Evolutionary conservation across 1,140 invertebrate species (phyloP).

Genomic region (Cotesia glomerata): DNA sequence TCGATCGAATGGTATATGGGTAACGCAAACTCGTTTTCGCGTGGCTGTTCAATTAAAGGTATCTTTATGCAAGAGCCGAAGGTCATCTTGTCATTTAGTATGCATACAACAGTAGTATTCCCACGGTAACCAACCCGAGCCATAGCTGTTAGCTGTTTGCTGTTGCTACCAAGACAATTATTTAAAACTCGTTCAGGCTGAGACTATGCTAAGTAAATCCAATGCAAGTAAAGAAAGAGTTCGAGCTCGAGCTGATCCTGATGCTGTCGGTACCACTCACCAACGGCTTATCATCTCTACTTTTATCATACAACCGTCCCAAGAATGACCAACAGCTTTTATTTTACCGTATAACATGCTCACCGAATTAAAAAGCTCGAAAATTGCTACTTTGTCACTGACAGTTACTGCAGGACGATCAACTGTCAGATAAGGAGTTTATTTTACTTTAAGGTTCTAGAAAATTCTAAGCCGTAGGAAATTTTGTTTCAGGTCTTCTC

Average conservation of each 20-base stretch:
- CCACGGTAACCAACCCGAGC: constrained; percentile 49
- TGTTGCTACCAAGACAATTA: not conserved
- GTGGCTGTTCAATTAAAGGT: constrained; percentile 60
- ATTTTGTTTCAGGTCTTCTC: no score
- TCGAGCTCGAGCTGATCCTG: constrained; percentile 14
- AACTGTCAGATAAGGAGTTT: no score
- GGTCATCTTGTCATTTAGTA: constrained; percentile 61
- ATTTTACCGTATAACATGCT: no score
- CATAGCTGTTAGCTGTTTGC: no score
- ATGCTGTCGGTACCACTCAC: no score
- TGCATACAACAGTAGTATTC: constrained; percentile 56
- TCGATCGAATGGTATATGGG: constrained; percentile 39
- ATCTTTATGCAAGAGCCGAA: constrained; percentile 62
- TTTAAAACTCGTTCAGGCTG: not conserved
- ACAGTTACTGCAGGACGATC: not conserved
- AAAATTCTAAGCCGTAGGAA: no score
- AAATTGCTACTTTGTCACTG: not conserved
- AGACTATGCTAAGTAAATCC: not conserved
- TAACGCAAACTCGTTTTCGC: constrained; percentile 56
- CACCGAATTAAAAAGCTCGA: no score
- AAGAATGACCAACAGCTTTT: no score
- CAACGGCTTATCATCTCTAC: not conserved
- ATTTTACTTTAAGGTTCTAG: no score
- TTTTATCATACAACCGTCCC: constrained; percentile 47
- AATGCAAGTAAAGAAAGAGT: constrained; percentile 6